Evolutionary conservation across 2,888 invertebrate species (phyloP).

Genomic region (Cheilosia grossa): DNA sequence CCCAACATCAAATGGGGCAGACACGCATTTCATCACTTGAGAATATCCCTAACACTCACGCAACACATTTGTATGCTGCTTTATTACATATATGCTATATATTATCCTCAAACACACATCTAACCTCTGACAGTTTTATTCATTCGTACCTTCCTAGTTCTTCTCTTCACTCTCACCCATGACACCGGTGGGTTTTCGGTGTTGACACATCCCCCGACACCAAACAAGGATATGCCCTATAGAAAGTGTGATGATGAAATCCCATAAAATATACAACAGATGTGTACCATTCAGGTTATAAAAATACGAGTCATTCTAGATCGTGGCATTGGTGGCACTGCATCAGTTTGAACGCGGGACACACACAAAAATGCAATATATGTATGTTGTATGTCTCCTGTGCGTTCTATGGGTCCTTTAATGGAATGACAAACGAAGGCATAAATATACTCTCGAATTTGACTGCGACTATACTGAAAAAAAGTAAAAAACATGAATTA

Average conservation of each 20-base stretch:
- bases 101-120: constrained; percentile 65
- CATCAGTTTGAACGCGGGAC: constrained; percentile 51
- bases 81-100: constrained; percentile 55
- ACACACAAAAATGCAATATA: constrained; percentile 51
- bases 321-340: constrained; percentile 53
- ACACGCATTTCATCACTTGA: constrained; percentile 74
- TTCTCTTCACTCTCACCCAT: constrained; percentile 42
- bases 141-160: constrained; percentile 73
- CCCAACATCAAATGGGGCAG: constrained; percentile 66
- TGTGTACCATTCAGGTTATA: constrained; percentile 74
- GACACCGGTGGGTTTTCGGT: constrained; percentile 68
- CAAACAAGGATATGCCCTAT: constrained; percentile 73
- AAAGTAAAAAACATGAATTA: constrained; percentile 57
- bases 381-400: constrained; percentile 30
- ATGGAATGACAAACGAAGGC: constrained; percentile 73
- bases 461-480: constrained; percentile 64
- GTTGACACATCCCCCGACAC: constrained; percentile 74
- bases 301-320: constrained; percentile 73
- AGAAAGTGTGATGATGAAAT: constrained; percentile 72
- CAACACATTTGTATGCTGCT: constrained; percentile 65
- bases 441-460: constrained; percentile 71
- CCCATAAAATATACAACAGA: constrained; percentile 75
- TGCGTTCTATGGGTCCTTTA: constrained; percentile 63
- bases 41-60: constrained; percentile 72
- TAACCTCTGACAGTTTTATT: constrained; percentile 73